These are phyloP conservation scores for Ophion slaviceki DNA, from an alignment of 2,888 invertebrate genomes.

Conservation along the genomic window DNA sequence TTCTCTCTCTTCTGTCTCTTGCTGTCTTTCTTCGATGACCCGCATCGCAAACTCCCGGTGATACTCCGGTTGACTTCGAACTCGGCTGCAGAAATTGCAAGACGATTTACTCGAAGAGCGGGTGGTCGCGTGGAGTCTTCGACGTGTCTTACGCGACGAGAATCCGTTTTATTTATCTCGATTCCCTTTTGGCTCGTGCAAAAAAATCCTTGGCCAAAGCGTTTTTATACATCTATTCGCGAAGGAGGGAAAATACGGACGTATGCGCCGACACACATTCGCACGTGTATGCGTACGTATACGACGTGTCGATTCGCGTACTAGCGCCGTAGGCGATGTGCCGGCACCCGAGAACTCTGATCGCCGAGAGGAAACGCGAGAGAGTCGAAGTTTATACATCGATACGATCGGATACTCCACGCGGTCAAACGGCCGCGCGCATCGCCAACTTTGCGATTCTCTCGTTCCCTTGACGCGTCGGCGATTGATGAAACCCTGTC, in stretches of 20 bases:
- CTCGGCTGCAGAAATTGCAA: background rate
- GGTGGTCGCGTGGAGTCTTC: conserved; percentile 34
- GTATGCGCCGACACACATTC: background rate
- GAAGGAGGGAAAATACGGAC: background rate
- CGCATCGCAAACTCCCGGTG: conserved; percentile 44
- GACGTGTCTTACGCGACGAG: background rate
- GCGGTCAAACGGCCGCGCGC: conserved; percentile 48
- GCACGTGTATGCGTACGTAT: background rate
- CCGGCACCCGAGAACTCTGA: conserved; percentile 6
- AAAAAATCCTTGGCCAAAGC: conserved; percentile 1
- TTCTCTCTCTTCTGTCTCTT: background rate
- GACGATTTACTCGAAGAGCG: conserved; percentile 48
- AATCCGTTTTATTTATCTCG: conserved; percentile 19
- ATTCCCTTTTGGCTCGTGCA: conserved; percentile 15
- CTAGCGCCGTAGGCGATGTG: conserved; percentile 46
- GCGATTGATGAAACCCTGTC: conserved; percentile 55
- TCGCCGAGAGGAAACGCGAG: conserved; percentile 48
- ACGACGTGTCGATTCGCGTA: conserved; percentile 20
- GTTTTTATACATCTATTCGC: background rate
- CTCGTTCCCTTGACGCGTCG: conserved; percentile 31
- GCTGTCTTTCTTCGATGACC: conserved; percentile 53
- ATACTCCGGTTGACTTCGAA: background rate
- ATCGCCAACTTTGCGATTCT: conserved; percentile 24
- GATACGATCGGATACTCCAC: conserved; percentile 58
- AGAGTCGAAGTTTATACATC: conserved; percentile 41